Evolutionary conservation across 2,888 invertebrate species (phyloP).

Genomic region (Meteorus cinctellus): DNA sequence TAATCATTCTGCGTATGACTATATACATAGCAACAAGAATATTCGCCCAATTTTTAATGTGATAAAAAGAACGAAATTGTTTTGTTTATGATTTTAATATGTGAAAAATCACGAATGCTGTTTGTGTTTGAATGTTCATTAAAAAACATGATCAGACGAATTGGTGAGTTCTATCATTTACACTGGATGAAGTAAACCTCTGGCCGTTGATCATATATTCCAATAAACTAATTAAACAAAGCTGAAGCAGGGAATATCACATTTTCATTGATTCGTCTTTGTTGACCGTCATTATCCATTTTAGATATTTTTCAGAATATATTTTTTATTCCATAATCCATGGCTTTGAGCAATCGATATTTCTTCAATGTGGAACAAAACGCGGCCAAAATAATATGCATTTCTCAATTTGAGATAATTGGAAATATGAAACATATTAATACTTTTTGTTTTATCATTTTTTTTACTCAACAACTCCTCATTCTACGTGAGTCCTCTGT

Average conservation of each 20-base stretch:
- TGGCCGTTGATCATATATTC: too few relatives aligned
- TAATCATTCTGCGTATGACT: background rate
- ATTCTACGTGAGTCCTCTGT: background rate
- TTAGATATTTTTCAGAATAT: background rate
- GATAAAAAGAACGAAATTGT: background rate
- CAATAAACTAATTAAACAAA: too few relatives aligned
- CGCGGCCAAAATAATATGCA: background rate
- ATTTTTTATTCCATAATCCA: background rate
- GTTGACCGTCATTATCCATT: too few relatives aligned
- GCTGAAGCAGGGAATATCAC: too few relatives aligned
- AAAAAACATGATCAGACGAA: too few relatives aligned
- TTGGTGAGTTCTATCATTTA: too few relatives aligned
- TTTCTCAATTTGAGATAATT: background rate
- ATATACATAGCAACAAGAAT: background rate
- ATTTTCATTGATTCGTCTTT: too few relatives aligned
- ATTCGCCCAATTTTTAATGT: background rate
- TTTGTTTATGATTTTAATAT: background rate
- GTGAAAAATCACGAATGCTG: background rate
- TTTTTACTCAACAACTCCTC: constrained; percentile 4
- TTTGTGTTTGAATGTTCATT: too few relatives aligned
- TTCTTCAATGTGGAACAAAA: background rate
- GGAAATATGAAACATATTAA: background rate
- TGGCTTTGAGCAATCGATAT: background rate
- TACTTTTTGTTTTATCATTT: constrained; percentile 1
- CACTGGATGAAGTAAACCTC: too few relatives aligned